These are phyloP conservation scores for Australoheros facetus DNA, from an alignment of 2,797 vertebrate genomes.

Conservation along the genomic window DNA sequence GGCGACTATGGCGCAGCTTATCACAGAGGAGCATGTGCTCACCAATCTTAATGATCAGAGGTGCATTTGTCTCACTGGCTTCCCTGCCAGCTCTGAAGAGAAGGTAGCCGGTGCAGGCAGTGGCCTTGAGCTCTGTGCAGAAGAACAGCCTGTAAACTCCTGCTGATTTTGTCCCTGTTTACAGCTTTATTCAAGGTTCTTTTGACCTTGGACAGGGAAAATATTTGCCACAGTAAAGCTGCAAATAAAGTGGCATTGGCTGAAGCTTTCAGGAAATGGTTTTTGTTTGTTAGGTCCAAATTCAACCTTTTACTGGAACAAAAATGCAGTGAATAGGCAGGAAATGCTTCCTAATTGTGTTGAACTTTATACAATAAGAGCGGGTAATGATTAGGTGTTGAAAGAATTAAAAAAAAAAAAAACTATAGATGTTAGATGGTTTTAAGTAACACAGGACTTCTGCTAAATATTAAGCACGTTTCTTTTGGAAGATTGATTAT, in stretches of 20 bases:
- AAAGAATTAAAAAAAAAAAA: background rate
- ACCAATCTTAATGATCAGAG: constrained; percentile 48
- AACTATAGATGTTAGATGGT: background rate
- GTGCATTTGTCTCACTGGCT: constrained; percentile 28
- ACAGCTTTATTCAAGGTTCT: constrained; percentile 25
- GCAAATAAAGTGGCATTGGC: background rate
- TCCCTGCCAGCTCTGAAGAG: constrained; percentile 9
- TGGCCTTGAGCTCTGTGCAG: constrained; percentile 14
- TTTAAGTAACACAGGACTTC: background rate
- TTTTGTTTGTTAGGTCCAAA: constrained; percentile 9
- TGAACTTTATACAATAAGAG: background rate
- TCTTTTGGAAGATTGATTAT: background rate
- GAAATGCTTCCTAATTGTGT: background rate
- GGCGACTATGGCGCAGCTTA: constrained; percentile 41
- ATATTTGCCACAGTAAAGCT: background rate
- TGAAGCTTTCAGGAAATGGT: background rate
- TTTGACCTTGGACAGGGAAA: constrained; percentile 14
- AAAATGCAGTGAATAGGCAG: background rate
- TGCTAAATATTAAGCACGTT: background rate
- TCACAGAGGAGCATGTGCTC: constrained; percentile 42
- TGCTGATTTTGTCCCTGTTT: constrained; percentile 25
- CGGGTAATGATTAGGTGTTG: background rate
- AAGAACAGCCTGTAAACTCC: constrained; percentile 14
- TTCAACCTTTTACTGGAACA: background rate
- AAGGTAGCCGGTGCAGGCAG: background rate